Base-by-base conservation (phyloP, 2,113 vertebrate genomes). In the Petrocephalus microphthalmus region DNA sequence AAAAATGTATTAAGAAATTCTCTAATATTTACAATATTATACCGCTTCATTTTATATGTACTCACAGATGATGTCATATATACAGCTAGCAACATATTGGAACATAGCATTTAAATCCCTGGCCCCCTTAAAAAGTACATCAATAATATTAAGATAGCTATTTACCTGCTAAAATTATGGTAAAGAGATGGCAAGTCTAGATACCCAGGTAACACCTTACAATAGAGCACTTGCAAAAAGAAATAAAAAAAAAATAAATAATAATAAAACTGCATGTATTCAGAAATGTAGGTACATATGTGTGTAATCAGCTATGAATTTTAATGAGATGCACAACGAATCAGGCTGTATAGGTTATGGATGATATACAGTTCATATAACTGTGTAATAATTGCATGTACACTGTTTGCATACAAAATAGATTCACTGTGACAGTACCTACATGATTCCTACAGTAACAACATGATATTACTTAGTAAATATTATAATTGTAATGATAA, bases 1-100 rank as follows among this genome's bases (percentile, higher is more conserved):
- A 97, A 96, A 97, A 97, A 96, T 95, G 94, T 96, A 90, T 88
- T 96, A 96, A 95, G 96, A 97, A 97, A 97, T 94, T 91, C 95
- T 94, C 94, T 93, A 94, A 89, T 97, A 98, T 98, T 96, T 98
- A 98, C 97, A 98, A 90, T 92, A 86, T 89, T 93, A 95, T 92
- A 91, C 91, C 87, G 56, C 91, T 94, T 94, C 94, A 94, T 94
- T 91, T 94, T 86, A 95, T 94, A 94, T 91, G 94, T 93, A 94
- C 92, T 94, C 94, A 96, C 94, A 93, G 91, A 90, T 88, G 93
- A 93, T 94, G 91, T 93, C 90, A 90, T 97, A 96, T 97, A 92
- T 96, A 97, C 94, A 96, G 78, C 94, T 93, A 93, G 95, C 94
- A 95, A 95, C 95, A 95, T 94, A 92, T 93, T 94, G 93, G 91